Evolutionary conservation across 2,888 invertebrate genomes (phyloP).

Genomic region (Cephus nigrinus): DNA sequence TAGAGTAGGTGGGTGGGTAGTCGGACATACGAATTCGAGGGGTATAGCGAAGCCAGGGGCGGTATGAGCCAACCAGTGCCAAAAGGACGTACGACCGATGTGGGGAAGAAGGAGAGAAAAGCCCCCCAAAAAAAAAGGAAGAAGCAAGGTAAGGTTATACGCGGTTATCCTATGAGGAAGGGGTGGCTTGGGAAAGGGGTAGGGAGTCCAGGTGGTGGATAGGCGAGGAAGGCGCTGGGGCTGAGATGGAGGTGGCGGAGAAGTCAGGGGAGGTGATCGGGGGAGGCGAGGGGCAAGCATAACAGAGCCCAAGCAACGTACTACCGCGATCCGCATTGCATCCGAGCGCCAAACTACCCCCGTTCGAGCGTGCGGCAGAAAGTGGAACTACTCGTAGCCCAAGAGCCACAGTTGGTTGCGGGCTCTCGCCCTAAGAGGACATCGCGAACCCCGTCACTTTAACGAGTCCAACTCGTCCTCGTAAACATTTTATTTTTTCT

Average conservation of each 20-base stretch:
- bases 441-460: slow-evolving; percentile 23
- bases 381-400: slow-evolving; percentile 35
- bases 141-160: background rate
- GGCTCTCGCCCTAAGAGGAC: slow-evolving; percentile 53
- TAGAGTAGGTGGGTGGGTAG: background rate
- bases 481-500: background rate
- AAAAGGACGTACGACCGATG: background rate
- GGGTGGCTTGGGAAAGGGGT: background rate
- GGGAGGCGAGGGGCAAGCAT: background rate
- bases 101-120: background rate
- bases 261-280: background rate
- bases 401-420: slow-evolving; percentile 62
- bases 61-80: background rate
- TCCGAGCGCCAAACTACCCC: slow-evolving; percentile 35
- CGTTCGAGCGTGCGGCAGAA: slow-evolving; percentile 35
- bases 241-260: background rate
- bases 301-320: background rate
- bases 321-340: slow-evolving; percentile 26
- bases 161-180: background rate
- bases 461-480: background rate
- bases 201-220: background rate
- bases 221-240: background rate
- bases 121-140: background rate
- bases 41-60: background rate
- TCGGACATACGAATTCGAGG: background rate